Percentiles rank a stretch among this genome's conserved stretches.
These are phyloP conservation scores for Eufriesea mexicana DNA, from an alignment of 1,140 invertebrate genomes.

Conservation along the genomic window DNA sequence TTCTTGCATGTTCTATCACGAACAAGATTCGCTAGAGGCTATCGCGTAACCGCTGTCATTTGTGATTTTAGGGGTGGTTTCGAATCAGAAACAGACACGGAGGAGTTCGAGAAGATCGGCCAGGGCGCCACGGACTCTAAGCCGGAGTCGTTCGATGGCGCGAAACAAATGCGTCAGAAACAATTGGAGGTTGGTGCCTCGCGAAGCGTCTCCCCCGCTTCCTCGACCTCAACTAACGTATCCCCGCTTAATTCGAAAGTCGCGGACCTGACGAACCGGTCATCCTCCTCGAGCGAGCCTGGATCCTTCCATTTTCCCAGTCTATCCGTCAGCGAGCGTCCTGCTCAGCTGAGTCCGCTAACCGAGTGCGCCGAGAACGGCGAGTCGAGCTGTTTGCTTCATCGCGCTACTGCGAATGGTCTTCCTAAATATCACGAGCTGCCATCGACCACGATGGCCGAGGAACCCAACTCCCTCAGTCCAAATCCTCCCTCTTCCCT, in stretches of 20 bases:
- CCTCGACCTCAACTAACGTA: constrained; percentile 77
- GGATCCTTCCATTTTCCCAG: constrained; percentile 76
- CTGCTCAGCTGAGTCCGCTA: constrained; percentile 75
- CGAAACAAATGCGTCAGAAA: constrained; percentile 73
- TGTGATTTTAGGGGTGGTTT: constrained; percentile 83
- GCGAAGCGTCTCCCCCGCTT: constrained; percentile 77
- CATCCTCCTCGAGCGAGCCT: constrained; percentile 75
- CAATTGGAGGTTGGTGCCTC: constrained; percentile 82
- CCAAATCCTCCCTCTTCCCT: constrained; percentile 55
- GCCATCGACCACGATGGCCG: constrained; percentile 66
- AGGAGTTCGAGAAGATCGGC: constrained; percentile 91
- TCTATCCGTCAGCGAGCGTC: constrained; percentile 70
- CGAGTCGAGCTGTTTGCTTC: constrained; percentile 49
- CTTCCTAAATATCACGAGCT: constrained; percentile 45
- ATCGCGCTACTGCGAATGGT: constrained; percentile 23
- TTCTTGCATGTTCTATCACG: too few species aligned
- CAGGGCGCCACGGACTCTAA: constrained; percentile 84
- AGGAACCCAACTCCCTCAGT: constrained; percentile 72
- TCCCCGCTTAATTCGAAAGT: constrained; percentile 76
- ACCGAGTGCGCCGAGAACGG: constrained; percentile 75
- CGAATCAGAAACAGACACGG: constrained; percentile 91
- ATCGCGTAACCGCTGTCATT: too few species aligned
- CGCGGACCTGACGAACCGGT: constrained; percentile 72
- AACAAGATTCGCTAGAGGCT: too few species aligned
- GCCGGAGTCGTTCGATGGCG: constrained; percentile 71